Base-by-base conservation (phyloP, 2,888 invertebrate genomes). In the Apeira syringaria region DNA sequence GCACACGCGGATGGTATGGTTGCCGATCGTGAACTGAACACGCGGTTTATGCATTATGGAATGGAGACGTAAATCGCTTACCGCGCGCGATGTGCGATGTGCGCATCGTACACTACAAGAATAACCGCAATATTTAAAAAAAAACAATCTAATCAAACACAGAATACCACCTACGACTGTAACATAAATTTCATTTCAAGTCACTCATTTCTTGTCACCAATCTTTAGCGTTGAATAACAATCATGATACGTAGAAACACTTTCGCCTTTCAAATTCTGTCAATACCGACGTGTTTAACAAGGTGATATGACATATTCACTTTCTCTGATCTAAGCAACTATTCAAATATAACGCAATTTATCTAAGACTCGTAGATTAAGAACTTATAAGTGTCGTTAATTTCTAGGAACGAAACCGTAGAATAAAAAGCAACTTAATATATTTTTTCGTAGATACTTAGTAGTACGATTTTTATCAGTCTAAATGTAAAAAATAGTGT, bases 181-280 rank as follows among this genome's bases (percentile, higher is more conserved):
- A n/a, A n/a, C n/a, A n/a, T n/a, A n/a, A n/a, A n/a, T n/a, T n/a
- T n/a, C n/a, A n/a, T n/a, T n/a, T n/a, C n/a, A n/a, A n/a, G n/a
- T n/a, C n/a, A n/a, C n/a, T n/a, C n/a, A n/a, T 15, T 34, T 17
- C 25, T 34, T 8, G 33, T 9, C 6, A 6, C 9, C 17, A 9
- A 10, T 32, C 32, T 24, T 43, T 43, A 32, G 4, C 11, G 15
- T 28, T 34, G 26, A 28, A 26, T 37, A 30, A 22, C 15, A 34
- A 27, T 24, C 29, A 12, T 10, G 15, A 34, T 53, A 53, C 50
- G 8, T 7, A 17, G 55, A 57, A 55, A 38, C 26, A 53, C 55
- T 57, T 57, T 57, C 57, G 33, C 52, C 36, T 41, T 36, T 45
- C 39, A 35, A 43, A 34, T 30, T 24, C 8, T 31, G 24, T 40